phyloP scores from a whole-genome alignment of 2,797 vertebrate species.

The Okamejei kenojei region DNA sequence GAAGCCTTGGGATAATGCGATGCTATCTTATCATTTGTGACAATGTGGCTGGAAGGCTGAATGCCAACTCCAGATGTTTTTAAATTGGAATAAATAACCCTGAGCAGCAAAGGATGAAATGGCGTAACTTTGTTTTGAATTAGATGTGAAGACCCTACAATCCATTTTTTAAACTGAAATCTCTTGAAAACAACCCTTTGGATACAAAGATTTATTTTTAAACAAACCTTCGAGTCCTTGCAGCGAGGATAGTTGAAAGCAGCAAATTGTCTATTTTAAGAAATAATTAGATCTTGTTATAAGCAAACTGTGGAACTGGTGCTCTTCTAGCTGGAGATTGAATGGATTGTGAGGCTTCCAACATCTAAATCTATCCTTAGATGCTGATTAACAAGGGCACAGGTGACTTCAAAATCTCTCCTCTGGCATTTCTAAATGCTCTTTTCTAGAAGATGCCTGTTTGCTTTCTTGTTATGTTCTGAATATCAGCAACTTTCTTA shows the following conservation, averaged over 20 bases:
- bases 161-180: not conserved
- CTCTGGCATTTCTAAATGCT: not conserved
- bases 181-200: not conserved
- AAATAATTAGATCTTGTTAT: not conserved
- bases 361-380: not conserved
- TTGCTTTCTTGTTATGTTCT: not conserved
- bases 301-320: not conserved
- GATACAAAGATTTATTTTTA: not conserved
- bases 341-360: not conserved
- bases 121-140: not conserved
- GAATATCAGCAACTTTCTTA: not conserved
- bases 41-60: not conserved
- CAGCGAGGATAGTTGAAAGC: not conserved
- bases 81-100: not conserved
- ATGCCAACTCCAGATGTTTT: constrained; percentile 12
- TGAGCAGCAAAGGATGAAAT: not conserved
- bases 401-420: not conserved
- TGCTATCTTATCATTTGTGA: not conserved
- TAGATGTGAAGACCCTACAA: not conserved
- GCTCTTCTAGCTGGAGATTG: not conserved
- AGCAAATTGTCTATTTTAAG: not conserved
- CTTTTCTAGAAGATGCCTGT: not conserved
- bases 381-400: not conserved
- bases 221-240: not conserved
- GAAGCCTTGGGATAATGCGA: not conserved